Evolutionary conservation across 2,113 vertebrate species (phyloP), one percentile per base, ranked within the genome.

Genomic region (Vulpes vulpes): DNA sequence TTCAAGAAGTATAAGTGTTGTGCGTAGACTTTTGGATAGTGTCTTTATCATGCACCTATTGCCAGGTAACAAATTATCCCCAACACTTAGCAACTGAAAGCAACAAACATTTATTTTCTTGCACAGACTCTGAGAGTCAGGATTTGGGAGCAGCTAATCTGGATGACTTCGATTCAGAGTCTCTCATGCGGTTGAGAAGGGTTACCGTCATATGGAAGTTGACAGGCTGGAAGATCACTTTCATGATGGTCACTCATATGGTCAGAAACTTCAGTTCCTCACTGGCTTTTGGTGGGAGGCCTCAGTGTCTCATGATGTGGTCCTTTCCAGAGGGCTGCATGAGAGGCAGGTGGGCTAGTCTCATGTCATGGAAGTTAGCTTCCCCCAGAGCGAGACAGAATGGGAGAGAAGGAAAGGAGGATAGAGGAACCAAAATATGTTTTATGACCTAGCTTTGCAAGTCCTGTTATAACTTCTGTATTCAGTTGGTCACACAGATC

Each of bases 161-260:
- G 71, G 16, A 19, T n/a, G 25, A 57, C 20, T 65, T 53, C 69
- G 65, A 35, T 38, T 76, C 16, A 35, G 23, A 62, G 17, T 69
- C 53, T 69, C 53, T 94, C 16, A n/a, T 10, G 20, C 91, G 30
- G 32, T 53, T 65, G n/a, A 78, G 38, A 69, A 59, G 11, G 8
- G 1, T 1, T 19, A 1, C 9, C 11, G 16, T 57, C 23, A 62
- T 32, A 9, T 30, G 5, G 69, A 67, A 59, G 80, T 3, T 82
- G 23, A 59, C 17, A 57, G 11, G 15, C 16, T 53, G 38, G 20
- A 84, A 59, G 32, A 35, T 55, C 17, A 23, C 2, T 32, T 64
- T 11, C 1, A 0, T 1, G 0, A 57, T 32, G 27, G 14, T 91
- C 30, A 22, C 5, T 30, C 2, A 5, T 14, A 6, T 35, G 43